Percentiles rank a stretch among this genome's conserved stretches.
Evolutionary conservation across 2,113 vertebrate genomes (phyloP).

Genomic region (Myodes glareolus): DNA sequence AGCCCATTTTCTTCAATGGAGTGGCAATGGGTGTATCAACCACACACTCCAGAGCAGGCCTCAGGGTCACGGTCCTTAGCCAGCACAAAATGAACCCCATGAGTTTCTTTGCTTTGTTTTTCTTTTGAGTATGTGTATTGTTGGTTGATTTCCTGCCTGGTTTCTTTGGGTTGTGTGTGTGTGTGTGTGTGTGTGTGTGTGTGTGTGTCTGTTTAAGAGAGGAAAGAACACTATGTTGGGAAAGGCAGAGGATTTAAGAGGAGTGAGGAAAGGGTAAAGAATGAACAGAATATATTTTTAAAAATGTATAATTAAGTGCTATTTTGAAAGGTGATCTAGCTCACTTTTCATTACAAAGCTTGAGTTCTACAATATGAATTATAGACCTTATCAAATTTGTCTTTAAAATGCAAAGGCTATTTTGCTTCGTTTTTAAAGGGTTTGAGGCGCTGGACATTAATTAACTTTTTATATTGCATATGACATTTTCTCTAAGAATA

Average conservation of each 20-base stretch:
- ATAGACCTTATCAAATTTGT: background rate
- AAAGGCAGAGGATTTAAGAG: background rate
- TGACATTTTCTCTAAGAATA: constrained; percentile 43
- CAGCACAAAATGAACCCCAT: background rate
- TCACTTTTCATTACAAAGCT: constrained; percentile 5
- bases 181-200: background rate
- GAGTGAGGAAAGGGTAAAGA: background rate
- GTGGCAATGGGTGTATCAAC: background rate
- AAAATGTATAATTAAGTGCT: background rate
- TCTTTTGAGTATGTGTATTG: background rate
- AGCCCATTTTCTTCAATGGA: background rate
- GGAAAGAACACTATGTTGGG: background rate
- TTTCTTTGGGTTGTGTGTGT: background rate
- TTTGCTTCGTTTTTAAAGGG: constrained; percentile 36
- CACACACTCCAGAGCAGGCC: background rate
- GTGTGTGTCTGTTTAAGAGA: background rate
- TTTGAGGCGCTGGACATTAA: background rate
- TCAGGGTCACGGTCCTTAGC: background rate
- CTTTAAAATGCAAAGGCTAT: constrained; percentile 10
- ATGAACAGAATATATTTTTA: background rate
- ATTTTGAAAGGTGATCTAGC: background rate
- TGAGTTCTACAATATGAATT: constrained; percentile 2
- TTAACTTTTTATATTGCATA: background rate
- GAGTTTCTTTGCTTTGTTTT: background rate
- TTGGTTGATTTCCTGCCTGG: background rate